A percentile compares a stretch with the other conserved stretches of the same genome.
Evolutionary conservation across 1,140 invertebrate species (phyloP).

Genomic region (Drosophila ironensis): DNA sequence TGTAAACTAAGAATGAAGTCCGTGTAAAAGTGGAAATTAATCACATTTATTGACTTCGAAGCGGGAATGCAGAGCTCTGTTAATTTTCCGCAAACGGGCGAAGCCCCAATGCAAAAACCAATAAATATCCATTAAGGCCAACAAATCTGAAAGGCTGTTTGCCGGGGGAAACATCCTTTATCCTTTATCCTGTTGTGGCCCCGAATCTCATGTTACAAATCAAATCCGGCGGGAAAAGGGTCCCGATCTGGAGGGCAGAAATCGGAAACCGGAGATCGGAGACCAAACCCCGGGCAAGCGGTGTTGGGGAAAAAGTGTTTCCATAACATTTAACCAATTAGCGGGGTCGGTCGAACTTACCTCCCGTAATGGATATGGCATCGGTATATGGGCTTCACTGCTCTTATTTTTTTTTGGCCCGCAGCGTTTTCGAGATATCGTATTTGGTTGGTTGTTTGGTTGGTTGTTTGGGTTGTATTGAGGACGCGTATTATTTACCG

Average conservation of each 20-base stretch:
- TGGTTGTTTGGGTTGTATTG: neutral
- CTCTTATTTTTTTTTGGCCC: neutral
- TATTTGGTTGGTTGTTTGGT: neutral
- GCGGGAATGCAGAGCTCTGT: neutral
- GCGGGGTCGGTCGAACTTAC: conserved; percentile 3
- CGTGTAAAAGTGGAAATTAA: neutral
- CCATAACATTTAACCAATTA: conserved; percentile 14
- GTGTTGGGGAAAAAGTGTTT: neutral
- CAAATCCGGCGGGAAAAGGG: neutral
- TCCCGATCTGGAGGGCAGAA: neutral
- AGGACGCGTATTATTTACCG: conserved; percentile 4
- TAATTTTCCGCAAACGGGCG: neutral
- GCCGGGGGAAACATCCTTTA: neutral
- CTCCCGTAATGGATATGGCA: neutral
- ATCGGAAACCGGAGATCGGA: conserved; percentile 13
- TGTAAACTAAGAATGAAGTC: neutral
- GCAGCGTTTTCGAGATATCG: no score
- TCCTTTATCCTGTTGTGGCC: neutral
- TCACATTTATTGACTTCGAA: neutral
- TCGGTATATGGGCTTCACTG: neutral
- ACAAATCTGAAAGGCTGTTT: conserved; percentile 3
- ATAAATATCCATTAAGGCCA: conserved; percentile 13
- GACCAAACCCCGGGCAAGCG: neutral
- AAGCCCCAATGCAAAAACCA: conserved; percentile 4
- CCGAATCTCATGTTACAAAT: conserved; percentile 6